Evolutionary conservation across 2,797 vertebrate species (phyloP), one percentile per base, ranked within the genome.

Genomic region (Paedocypris micromegethes): DNA sequence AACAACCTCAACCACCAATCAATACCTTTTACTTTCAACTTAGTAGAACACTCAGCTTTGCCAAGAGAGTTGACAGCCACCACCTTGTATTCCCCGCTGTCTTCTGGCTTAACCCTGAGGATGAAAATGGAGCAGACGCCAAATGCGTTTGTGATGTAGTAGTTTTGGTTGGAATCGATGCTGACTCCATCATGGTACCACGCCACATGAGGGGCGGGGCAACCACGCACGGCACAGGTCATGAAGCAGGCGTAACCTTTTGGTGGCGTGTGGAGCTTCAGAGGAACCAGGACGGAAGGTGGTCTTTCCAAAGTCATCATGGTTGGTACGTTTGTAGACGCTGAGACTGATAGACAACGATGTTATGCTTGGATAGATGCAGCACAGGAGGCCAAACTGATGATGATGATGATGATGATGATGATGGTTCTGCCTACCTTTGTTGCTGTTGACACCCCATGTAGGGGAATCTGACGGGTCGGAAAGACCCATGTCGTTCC

Each of bases 71-170:
- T 95, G 67, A 88, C 82, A 0, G 93, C 92, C 44, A 92, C 85
- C 2, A 88, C 88, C 79, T 83, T 89, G 56, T 94, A 96, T 64
- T 88, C 82, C 0, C 94, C 93, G 0, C 83, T 78, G 58, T 97
- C 91, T 2, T 69, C 62, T 0, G 74, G 57, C 2, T 76, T 66
- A 50, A 93, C 92, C 39, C 86, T 78, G 5, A 87, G 81, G 74
- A 96, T 85, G 57, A 91, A 75, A 64, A 97, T 82, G 54, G 91
- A 96, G 83, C 93, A 94, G 56, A 97, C 87, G 0, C 94, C 94
- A 2, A 86, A 87, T 6, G 85, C 63, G 3, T 96, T 92, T 0
- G 86, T 93, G 78, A 89, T 86, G 78, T 92, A 90, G 60, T 88
- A 91, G 39, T 84, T 70, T 0, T 79, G 85, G 75, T 91, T 84